phyloP scores from a whole-genome alignment of 1,140 invertebrate genomes.

The Saxidomus purpurata region DNA sequence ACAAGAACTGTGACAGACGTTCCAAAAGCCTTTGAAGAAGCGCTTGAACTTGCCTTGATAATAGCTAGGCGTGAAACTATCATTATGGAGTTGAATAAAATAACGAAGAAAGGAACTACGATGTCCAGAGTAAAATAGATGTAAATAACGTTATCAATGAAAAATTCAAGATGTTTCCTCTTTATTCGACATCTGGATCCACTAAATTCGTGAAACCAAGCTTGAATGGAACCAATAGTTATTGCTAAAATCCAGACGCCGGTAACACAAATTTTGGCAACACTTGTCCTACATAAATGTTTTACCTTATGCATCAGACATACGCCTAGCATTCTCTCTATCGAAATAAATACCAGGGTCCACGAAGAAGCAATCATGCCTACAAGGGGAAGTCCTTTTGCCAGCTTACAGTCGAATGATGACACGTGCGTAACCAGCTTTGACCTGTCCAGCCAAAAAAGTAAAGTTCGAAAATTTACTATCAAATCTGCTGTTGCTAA shows the following conservation, averaged over 20 bases:
- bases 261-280: neutral
- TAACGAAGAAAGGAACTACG: neutral
- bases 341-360: neutral
- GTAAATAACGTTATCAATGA: neutral
- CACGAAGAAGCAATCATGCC: neutral
- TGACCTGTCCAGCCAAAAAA: neutral
- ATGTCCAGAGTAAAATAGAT: neutral
- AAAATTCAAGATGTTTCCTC: neutral
- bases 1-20: neutral
- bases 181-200: neutral
- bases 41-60: neutral
- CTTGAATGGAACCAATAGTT: neutral
- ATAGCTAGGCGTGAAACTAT: neutral
- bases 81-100: neutral
- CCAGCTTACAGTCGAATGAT: neutral
- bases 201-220: neutral
- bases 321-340: neutral
- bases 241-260: neutral
- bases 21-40: neutral
- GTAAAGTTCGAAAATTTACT: neutral
- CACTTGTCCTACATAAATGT: neutral
- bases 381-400: neutral
- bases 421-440: neutral
- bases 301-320: neutral
- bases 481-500: neutral